Conservation (phyloP, 2,113 vertebrate genomes). For the Aegypius monachus region DNA sequence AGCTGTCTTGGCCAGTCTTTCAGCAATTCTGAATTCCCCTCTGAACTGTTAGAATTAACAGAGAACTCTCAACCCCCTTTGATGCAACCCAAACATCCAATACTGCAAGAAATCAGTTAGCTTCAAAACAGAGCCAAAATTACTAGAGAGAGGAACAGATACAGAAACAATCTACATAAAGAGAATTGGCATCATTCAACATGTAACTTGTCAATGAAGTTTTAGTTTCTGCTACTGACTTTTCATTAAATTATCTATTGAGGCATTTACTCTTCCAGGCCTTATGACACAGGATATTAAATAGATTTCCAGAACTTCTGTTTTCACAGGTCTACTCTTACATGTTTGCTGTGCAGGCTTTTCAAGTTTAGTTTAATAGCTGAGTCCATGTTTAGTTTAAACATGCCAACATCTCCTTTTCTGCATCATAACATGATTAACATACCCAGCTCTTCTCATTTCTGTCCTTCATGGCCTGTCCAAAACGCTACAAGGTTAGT, state of each 20-base stretch:
- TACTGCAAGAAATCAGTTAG: conserved; percentile 1
- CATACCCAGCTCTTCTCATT: neutral
- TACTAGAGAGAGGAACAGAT: neutral
- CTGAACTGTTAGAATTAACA: conserved; percentile 64
- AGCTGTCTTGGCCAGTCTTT: neutral
- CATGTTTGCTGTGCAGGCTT: neutral
- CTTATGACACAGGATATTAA: neutral
- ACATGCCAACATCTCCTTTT: neutral
- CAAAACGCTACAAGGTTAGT: neutral
- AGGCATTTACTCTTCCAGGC: neutral
- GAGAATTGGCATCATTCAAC: neutral
- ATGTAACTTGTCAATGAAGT: neutral
- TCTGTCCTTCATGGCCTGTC: neutral
- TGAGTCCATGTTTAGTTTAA: neutral
- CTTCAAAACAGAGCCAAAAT: conserved; percentile 23
- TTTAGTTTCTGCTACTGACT: neutral
- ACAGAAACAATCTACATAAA: neutral
- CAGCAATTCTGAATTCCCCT: conserved; percentile 46
- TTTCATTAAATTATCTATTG: neutral
- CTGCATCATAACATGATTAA: neutral
- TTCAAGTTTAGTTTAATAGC: neutral
- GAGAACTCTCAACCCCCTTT: conserved; percentile 3
- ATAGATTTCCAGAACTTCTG: neutral
- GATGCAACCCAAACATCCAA: neutral
- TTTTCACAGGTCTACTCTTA: neutral